Evolutionary conservation across 2,113 vertebrate genomes (phyloP).

Genomic region (Calidris pugnax): DNA sequence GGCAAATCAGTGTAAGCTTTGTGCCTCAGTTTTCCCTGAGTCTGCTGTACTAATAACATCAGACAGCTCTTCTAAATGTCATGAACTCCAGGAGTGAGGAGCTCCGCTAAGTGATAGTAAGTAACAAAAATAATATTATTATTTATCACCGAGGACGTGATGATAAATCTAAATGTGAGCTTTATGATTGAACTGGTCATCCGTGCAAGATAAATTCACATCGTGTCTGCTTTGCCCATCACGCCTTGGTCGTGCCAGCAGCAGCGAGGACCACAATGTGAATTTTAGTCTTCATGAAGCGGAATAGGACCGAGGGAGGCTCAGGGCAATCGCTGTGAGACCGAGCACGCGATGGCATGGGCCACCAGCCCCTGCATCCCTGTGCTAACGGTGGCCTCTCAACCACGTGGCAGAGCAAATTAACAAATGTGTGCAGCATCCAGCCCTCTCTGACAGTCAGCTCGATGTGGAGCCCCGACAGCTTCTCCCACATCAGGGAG

Average conservation of each 20-base stretch:
- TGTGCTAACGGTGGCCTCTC: not conserved
- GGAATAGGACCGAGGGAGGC: not conserved
- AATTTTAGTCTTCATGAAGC: not conserved
- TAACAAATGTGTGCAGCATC: not conserved
- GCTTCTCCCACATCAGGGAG: not conserved
- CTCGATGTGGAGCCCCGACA: accelerated
- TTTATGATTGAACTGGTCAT: not conserved
- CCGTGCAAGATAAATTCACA: not conserved
- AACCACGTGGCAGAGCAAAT: not conserved
- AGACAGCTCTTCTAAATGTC: conserved; percentile 25
- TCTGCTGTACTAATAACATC: not conserved
- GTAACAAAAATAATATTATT: not conserved
- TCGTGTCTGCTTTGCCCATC: not conserved
- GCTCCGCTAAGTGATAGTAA: not conserved
- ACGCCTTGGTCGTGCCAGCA: accelerated
- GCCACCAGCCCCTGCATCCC: not conserved
- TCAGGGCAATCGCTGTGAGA: not conserved
- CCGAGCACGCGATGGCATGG: accelerated
- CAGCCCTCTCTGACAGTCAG: not conserved
- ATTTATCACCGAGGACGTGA: not conserved
- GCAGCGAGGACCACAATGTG: accelerated
- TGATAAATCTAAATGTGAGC: not conserved
- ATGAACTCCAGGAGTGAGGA: not conserved
- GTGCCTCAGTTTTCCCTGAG: conserved; percentile 36
- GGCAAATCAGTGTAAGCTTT: conserved; percentile 28